Conservation (phyloP, 1,140 invertebrate species). For the Asobara japonica region DNA sequence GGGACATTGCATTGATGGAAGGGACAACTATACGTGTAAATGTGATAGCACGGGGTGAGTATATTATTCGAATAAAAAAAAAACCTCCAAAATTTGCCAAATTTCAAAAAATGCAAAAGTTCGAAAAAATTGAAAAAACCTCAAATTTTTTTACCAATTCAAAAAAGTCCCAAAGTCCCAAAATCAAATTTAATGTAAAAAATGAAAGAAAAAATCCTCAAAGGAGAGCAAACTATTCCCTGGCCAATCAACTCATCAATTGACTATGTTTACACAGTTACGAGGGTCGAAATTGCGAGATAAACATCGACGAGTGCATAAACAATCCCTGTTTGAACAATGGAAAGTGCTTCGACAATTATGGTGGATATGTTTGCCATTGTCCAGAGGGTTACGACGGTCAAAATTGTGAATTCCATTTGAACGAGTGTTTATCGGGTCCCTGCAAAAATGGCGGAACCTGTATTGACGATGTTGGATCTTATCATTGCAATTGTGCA, state of each 20-base stretch:
- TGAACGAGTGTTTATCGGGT: slow-evolving; percentile 74
- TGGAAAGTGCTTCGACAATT: slow-evolving; percentile 81
- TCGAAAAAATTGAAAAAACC: background rate
- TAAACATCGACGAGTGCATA: slow-evolving; percentile 86
- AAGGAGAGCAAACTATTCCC: too few species aligned
- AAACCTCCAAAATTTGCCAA: too few species aligned
- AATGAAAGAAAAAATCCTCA: too few species aligned
- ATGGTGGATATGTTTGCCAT: slow-evolving; percentile 83
- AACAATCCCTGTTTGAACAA: slow-evolving; percentile 80
- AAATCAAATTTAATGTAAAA: too few species aligned
- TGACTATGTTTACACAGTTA: slow-evolving; percentile 68
- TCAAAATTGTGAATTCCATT: slow-evolving; percentile 75
- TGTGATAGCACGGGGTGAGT: slow-evolving; percentile 73
- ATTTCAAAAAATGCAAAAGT: too few species aligned
- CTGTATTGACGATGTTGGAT: slow-evolving; percentile 71
- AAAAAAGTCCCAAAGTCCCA: too few species aligned
- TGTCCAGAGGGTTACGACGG: slow-evolving; percentile 87
- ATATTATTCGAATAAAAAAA: background rate
- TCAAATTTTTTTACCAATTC: too few species aligned
- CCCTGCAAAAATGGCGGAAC: slow-evolving; percentile 76
- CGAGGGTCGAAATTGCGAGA: slow-evolving; percentile 80
- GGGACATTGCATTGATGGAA: slow-evolving; percentile 81
- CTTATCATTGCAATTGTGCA: slow-evolving; percentile 68
- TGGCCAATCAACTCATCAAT: slow-evolving; percentile 3
- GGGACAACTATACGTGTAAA: slow-evolving; percentile 82